Conservation (phyloP, 2,888 invertebrate species). For the Leptinotarsa tumamoca region DNA sequence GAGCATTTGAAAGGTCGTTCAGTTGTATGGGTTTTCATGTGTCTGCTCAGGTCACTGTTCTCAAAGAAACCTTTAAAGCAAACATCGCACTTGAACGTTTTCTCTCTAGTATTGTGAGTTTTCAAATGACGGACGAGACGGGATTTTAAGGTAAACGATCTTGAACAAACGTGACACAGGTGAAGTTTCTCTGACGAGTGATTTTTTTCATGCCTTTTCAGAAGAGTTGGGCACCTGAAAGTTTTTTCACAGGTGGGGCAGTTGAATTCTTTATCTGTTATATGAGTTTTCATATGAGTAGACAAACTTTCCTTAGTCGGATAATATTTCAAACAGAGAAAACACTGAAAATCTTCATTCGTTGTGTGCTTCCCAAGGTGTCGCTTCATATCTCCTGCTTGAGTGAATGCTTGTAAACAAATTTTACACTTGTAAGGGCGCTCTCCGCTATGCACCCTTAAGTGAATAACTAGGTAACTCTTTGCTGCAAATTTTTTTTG, state of each 20-base stretch:
- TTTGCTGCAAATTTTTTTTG: conserved; percentile 5
- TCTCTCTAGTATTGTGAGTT: not conserved
- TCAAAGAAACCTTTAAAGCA: conserved; percentile 7
- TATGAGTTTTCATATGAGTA: conserved; percentile 14
- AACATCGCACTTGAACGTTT: not conserved
- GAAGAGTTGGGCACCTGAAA: not conserved
- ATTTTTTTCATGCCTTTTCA: conserved; percentile 5
- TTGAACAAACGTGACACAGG: conserved; percentile 8
- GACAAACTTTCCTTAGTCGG: not conserved
- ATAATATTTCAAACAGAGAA: not conserved
- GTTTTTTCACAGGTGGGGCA: conserved; percentile 10
- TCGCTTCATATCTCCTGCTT: not conserved
- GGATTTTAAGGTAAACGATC: not conserved
- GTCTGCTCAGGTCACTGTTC: not conserved
- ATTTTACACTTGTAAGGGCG: not conserved
- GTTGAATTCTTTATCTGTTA: conserved; percentile 5
- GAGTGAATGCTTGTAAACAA: not conserved
- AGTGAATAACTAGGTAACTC: not conserved
- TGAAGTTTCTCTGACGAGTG: conserved; percentile 3
- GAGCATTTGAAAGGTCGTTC: conserved; percentile 11
- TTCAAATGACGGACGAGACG: not conserved
- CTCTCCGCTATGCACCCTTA: not conserved
- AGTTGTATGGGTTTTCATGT: not conserved
- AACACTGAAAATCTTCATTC: not conserved
- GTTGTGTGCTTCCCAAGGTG: not conserved